Evolutionary conservation across 2,888 invertebrate species (phyloP).

Genomic region (Pyralis farinalis): DNA sequence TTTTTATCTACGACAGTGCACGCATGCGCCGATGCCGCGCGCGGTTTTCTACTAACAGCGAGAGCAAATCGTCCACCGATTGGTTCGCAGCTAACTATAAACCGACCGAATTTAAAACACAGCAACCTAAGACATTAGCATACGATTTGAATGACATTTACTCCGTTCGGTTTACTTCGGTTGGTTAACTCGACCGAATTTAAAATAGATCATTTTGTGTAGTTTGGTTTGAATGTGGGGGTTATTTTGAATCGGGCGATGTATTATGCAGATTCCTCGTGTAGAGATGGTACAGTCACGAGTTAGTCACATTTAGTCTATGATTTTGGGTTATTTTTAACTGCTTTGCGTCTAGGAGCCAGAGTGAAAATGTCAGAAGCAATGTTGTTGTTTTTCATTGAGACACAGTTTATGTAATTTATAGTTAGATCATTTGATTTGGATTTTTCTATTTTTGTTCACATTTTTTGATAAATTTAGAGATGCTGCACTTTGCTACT

Average conservation of each 20-base stretch:
- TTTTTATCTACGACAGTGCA: conserved; percentile 19
- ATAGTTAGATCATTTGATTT: no score
- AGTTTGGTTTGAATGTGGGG: background rate
- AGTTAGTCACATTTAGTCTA: conserved; percentile 37
- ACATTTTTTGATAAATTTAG: no score
- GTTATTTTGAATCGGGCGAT: conserved; percentile 16
- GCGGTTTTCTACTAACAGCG: conserved; percentile 49
- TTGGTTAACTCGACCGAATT: conserved; percentile 21
- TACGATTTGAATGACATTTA: background rate
- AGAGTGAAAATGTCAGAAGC: conserved; percentile 49
- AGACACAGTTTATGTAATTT: background rate
- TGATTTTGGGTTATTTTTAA: conserved; percentile 54
- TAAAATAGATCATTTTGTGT: conserved; percentile 4
- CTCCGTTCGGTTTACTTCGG: conserved; percentile 3
- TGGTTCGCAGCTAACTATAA: conserved; percentile 28
- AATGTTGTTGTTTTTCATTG: conserved; percentile 12
- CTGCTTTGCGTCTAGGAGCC: conserved; percentile 35
- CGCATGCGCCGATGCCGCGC: conserved; percentile 56
- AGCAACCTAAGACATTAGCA: conserved; percentile 5
- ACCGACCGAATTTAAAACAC: conserved; percentile 34
- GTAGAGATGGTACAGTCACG: conserved; percentile 35
- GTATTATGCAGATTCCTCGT: conserved; percentile 25
- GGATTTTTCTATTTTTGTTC: no score
- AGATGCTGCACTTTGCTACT: background rate
- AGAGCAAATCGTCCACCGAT: conserved; percentile 31